Evolutionary conservation across 1,140 invertebrate species (phyloP), one percentile per base, ranked within the genome.

Genomic region (Pseudachorutes palmiensis): DNA sequence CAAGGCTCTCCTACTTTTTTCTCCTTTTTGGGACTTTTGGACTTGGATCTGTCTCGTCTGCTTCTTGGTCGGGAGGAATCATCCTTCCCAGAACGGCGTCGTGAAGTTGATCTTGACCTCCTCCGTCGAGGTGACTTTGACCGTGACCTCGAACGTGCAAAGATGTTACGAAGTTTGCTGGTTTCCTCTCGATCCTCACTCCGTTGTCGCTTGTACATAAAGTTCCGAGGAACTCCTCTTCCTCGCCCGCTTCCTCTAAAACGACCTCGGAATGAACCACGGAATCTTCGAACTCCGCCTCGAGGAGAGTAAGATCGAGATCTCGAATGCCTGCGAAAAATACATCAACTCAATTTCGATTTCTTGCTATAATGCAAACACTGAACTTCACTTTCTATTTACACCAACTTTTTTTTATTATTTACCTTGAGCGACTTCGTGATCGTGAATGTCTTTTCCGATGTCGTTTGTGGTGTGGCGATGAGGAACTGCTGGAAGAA

Each of bases 31-130:
- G 62, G 49, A 48, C 45, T 24, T 36, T 63, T 36, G 33, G 70
- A 71, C 9, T 64, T 41, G 1, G 67, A 72, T 32, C 62, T 67
- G 2, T 12, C 26, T 24, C 22, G 22, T 28, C 62, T 64, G 58
- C 16, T 28, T 65, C n/a, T n/a, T n/a, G n/a, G n/a, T n/a, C n/a
- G n/a, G n/a, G n/a, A n/a, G n/a, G n/a, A n/a, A n/a, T n/a, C n/a
- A n/a, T n/a, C n/a, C n/a, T n/a, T n/a, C n/a, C n/a, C n/a, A n/a
- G n/a, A n/a, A n/a, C n/a, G n/a, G n/a, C n/a, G n/a, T n/a, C 64
- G 31, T 3, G 64, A 62, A 31, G 22, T 55, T n/a, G 59, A 65
- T 29, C 64, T 65, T 55, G 62, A 64, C 14, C 62, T 62, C 36
- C 36, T 9, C 36, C 36, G 36, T 45, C 14, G 51, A 55, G 51